Conservation (phyloP, 2,797 vertebrate species). For the Epinephelus malabaricus region DNA sequence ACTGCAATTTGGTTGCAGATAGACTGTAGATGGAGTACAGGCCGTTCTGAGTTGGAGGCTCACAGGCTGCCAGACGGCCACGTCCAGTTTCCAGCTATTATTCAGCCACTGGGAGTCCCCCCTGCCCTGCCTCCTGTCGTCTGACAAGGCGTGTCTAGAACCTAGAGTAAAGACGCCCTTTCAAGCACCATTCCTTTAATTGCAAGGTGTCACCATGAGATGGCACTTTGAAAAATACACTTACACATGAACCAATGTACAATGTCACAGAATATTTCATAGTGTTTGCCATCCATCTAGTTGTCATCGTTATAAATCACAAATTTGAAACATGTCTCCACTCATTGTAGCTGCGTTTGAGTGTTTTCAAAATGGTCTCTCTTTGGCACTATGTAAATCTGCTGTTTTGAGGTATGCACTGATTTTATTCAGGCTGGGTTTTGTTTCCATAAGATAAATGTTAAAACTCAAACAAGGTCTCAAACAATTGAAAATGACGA, state of each 20-base stretch:
- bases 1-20: slow-evolving; percentile 38
- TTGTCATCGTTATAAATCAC: too few relatives aligned
- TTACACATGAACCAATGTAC: not conserved
- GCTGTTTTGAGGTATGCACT: not conserved
- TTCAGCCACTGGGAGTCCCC: not conserved
- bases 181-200: not conserved
- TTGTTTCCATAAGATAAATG: not conserved
- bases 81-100: not conserved
- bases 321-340: not conserved
- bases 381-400: not conserved
- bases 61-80: not conserved
- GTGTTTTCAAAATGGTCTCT: not conserved
- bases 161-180: not conserved
- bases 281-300: too few relatives aligned
- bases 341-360: not conserved
- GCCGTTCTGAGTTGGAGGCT: not conserved
- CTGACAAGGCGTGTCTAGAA: not conserved
- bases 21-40: not conserved
- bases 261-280: too few relatives aligned
- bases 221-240: not conserved
- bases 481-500: not conserved
- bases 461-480: too few relatives aligned
- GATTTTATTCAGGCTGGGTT: not conserved
- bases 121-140: not conserved
- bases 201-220: not conserved